phyloP scores from a whole-genome alignment of 1,140 invertebrate genomes.

The Caenorhabditis latens region DNA sequence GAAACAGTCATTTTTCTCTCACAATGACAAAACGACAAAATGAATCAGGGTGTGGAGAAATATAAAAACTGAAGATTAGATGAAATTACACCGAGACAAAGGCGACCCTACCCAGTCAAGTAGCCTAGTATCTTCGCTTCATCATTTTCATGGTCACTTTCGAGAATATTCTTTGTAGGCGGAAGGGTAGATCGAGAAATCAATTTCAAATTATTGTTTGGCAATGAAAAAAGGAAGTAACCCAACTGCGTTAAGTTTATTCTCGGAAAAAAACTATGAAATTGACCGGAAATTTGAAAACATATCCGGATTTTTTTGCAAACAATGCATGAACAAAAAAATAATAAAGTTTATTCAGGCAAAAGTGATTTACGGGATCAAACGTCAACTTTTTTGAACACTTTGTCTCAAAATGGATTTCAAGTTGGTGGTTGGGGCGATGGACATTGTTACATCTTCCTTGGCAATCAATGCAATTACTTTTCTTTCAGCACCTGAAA shows the following conservation, averaged over 20 bases:
- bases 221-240: background rate
- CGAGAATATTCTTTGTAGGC: background rate
- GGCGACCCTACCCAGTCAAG: background rate
- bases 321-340: background rate
- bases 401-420: constrained; percentile 46
- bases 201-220: background rate
- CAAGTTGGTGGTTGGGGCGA: constrained; percentile 43
- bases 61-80: background rate
- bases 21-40: background rate
- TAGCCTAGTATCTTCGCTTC: background rate
- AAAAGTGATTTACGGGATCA: background rate
- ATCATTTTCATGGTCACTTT: constrained; percentile 48
- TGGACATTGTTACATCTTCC: constrained; percentile 35
- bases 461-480: constrained; percentile 34
- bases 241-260: background rate
- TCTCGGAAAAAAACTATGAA: background rate
- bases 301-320: background rate
- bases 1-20: constrained; percentile 15
- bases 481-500: constrained; percentile 38
- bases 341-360: background rate
- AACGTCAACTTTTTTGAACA: constrained; percentile 51
- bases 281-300: background rate
- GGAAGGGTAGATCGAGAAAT: background rate
- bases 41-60: background rate
- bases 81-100: constrained; percentile 32